A percentile compares a stretch with the other conserved stretches of the same genome.
phyloP scores from a whole-genome alignment of 2,113 vertebrate genomes.

The Chloebia gouldiae region DNA sequence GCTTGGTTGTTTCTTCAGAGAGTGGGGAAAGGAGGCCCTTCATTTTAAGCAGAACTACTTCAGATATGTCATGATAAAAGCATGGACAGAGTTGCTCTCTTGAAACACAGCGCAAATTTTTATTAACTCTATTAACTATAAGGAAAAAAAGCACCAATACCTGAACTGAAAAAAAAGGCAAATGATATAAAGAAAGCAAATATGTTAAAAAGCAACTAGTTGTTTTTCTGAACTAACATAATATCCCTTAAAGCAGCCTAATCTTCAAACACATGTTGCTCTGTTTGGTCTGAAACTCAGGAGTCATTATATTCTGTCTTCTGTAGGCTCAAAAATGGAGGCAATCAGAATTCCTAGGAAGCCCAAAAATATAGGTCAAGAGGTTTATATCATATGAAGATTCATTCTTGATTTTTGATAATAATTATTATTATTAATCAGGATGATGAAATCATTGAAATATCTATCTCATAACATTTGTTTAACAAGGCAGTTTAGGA shows the following conservation, averaged over 20 bases:
- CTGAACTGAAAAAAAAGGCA: not conserved
- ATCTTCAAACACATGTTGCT: not conserved
- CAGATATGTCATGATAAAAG: not conserved
- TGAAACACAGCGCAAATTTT: not conserved
- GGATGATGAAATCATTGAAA: not conserved
- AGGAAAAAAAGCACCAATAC: not conserved
- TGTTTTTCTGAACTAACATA: not conserved
- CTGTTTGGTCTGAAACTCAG: not conserved
- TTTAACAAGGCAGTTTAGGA: constrained; percentile 3
- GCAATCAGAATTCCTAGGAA: not conserved
- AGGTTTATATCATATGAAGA: not conserved
- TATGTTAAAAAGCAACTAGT: not conserved
- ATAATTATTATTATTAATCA: not conserved
- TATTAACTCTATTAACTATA: not conserved
- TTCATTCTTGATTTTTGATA: not conserved
- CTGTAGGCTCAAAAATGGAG: not conserved
- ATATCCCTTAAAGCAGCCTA: not conserved
- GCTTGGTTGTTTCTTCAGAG: not conserved
- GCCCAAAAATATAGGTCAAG: not conserved
- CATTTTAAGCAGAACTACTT: not conserved
- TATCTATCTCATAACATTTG: not conserved
- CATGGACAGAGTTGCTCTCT: not conserved
- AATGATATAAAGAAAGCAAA: not conserved
- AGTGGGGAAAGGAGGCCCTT: not conserved
- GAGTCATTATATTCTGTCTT: not conserved